Evolutionary conservation across 2,797 vertebrate genomes (phyloP), one percentile per base, ranked within the genome.

Genomic region (Danio aesculapii): DNA sequence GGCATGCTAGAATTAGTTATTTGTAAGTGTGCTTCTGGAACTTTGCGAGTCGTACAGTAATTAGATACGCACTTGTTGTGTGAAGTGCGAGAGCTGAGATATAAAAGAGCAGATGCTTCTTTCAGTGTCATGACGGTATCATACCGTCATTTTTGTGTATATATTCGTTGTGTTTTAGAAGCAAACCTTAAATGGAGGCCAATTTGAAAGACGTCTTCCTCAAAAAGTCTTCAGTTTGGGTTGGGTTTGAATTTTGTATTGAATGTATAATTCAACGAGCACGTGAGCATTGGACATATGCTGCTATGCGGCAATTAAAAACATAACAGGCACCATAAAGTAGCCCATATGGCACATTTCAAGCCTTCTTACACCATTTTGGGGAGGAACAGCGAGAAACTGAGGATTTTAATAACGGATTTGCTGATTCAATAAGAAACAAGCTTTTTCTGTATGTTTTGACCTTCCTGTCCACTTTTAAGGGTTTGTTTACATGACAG

Each of bases 1-100:
- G 53, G 70, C 58, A 59, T 63, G 71, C 46, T 63, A 67, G 78
- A 81, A 73, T 74, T 81, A 73, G 63, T 68, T 59, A 73, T 57
- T 64, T 39, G 52, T 46, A 67, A 61, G 63, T 75, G 70, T 19
- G 64, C 17, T 6, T 10, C 76, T 47, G 9, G 68, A 57, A 58
- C 50, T 68, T 62, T 71, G 67, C 59, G 46, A 7, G 43, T 49
- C 44, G 49, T 63, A 52, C 46, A 55, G 58, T 55, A 70, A 70
- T 76, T 71, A 82, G 19, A 69, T 47, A 19, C 53, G 64, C 50
- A 55, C 49, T 66, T 66, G 67, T 70, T 82, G 39, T 71, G 75
- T 69, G 70, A 64, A 57, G 70, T 80, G 69, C 73, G 47, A 17
- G 41, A 55, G 41, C 50, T 57, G 61, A 66, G 61, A 66, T 64